Conservation (phyloP, 2,113 vertebrate species). For the Ivindomyrus marchei region DNA sequence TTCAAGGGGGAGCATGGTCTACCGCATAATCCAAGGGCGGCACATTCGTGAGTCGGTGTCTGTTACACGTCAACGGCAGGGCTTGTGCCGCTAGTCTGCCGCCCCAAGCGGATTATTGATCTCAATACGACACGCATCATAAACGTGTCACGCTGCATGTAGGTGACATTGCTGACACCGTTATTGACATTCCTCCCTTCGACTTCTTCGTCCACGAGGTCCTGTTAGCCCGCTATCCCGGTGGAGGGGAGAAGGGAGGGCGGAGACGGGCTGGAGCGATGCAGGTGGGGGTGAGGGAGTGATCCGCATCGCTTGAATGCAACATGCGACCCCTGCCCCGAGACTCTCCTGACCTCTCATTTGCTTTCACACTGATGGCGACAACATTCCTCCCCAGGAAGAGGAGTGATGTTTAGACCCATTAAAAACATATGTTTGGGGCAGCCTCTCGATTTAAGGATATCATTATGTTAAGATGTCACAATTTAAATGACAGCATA, state of each 20-base stretch:
- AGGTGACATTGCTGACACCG: constrained; percentile 14
- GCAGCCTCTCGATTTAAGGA: neutral
- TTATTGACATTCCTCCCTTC: neutral
- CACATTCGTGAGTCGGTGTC: neutral
- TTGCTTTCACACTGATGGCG: neutral
- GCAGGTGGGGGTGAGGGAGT: neutral
- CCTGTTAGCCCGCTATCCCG: neutral
- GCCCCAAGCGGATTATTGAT: constrained; percentile 34
- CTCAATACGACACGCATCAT: constrained; percentile 33
- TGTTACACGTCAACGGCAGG: neutral
- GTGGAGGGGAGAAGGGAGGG: neutral
- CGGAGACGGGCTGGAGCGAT: neutral
- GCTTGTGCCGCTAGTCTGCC: neutral
- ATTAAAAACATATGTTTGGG: neutral
- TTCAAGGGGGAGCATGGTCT: constrained; percentile 14
- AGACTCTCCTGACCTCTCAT: neutral
- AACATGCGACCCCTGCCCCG: neutral
- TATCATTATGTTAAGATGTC: neutral
- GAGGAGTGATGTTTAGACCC: constrained; percentile 2
- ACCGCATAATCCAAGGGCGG: constrained; percentile 16
- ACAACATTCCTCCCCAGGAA: neutral
- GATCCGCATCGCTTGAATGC: no score
- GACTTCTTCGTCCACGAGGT: neutral
- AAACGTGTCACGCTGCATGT: constrained; percentile 35
- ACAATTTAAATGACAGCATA: neutral